Base-by-base conservation (phyloP, 1,140 invertebrate genomes). In the Octopus sinensis region DNA sequence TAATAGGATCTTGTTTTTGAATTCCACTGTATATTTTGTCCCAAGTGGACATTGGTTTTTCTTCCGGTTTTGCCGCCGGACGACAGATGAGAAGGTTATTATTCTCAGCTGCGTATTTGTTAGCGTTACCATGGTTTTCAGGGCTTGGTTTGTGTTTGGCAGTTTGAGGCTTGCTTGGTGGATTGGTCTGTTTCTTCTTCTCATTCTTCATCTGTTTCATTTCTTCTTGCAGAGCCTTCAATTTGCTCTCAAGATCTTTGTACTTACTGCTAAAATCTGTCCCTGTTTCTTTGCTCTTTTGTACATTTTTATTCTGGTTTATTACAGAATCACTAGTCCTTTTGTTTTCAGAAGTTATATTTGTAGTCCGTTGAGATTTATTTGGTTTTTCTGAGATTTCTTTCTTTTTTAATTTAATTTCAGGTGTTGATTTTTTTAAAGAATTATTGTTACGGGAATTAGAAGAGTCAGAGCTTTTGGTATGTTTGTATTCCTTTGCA, bases 401-500 rank as follows among this genome's bases (percentile, higher is more conserved):
- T 79, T 79, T 30, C 23, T 54, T 56, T 68, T 71, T n/a, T n/a
- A 9, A n/a, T 30, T 51, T 54, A 12, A 23, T 79, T 53, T 82
- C 68, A 7, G 23, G 68, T 17, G 53, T 77, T 68, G 81, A 71
- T 23, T 53, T 78, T 51, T 80, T 68, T 4, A 12, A n/a, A 23
- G 30, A n/a, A 9, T 77, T 30, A 30, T 78, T 51, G 7, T 12
- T 13, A 51, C 13, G 17, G 43, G 6, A 54, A n/a, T n/a, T 53
- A 9, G 12, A 13, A 43, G 68, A 10, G 4, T 54, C 43, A n/a
- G 82, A 54, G 30, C 54, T 54, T 68, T 54, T 80, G 13, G 83
- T 80, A 81, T 81, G 82, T 62, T 83, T 84, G 7, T 79, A 75
- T 76, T 81, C 78, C 52, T 82, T 79, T 6, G 78, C 77, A 10